Evolutionary conservation across 1,140 invertebrate genomes (phyloP), one percentile per base, ranked within the genome.

Genomic region (Reticulitermes speratus): DNA sequence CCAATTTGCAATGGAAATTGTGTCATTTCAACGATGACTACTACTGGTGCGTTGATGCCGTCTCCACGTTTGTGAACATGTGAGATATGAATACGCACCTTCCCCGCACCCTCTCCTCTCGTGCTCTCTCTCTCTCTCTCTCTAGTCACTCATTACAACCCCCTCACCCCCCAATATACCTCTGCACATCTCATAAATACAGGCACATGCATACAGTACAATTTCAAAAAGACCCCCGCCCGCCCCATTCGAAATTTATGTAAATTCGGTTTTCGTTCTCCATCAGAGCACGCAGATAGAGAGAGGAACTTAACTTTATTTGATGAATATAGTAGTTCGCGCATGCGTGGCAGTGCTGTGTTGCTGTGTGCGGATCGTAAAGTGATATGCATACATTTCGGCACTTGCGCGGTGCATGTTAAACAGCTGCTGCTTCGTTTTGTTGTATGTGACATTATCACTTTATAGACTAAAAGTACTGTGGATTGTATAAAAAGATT

Each of bases 181-280:
- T 16, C 6, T 16, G 5, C 59, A 25, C 16, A 9, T n/a, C 65
- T 69, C n/a, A n/a, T n/a, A n/a, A n/a, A 59, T 59, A 48, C 45
- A 55, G 11, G 19, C 52, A 16, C 14, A 55, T 55, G 52, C 52
- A 30, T 30, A 30, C 65, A 75, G 65, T 30, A 30, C 65, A 75
- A 5, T 75, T 75, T 75, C 65, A 30, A 30, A 65, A 65, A 65
- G 59, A 5, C 21, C 59, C 59, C 25, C 0, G 1, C 12, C n/a
- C 65, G 3, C 65, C 25, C n/a, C 7, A 6, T 75, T 75, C 65
- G 65, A 75, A 75, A 75, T 75, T 75, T 75, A 75, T 75, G 65
- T 75, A 75, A 75, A 75, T 75, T 75, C n/a, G 65, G 65, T 75
- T 75, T 75, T 75, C 65, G 65, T 75, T 75, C n/a, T 75, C 65